Evolutionary conservation across 2,113 vertebrate species (phyloP).

Genomic region (Chrysemys picta): DNA sequence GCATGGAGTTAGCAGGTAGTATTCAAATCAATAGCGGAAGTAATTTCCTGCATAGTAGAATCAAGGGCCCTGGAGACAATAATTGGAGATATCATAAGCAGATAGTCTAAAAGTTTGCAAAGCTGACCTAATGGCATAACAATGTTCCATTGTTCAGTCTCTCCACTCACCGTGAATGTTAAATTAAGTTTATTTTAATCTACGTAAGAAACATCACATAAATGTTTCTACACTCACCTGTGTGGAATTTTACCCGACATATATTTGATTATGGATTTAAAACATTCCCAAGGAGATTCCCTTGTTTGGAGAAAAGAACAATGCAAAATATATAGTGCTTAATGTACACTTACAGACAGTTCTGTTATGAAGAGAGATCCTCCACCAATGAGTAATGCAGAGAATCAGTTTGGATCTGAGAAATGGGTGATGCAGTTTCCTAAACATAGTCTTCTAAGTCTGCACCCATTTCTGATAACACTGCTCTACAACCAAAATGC

Average conservation of each 20-base stretch:
- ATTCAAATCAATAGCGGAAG: neutral
- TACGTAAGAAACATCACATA: neutral
- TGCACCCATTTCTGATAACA: neutral
- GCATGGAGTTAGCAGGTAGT: neutral
- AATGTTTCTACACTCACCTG: neutral
- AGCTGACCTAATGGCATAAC: neutral
- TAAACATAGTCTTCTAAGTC: neutral
- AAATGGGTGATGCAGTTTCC: neutral
- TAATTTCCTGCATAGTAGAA: neutral
- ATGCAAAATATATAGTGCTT: neutral
- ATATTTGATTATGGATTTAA: neutral
- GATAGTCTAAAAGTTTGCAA: neutral
- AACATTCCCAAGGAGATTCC: neutral
- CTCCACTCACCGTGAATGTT: neutral
- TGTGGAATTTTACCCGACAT: neutral
- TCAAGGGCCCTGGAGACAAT: neutral
- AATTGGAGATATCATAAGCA: neutral
- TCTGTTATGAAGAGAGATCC: neutral
- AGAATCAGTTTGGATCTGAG: neutral
- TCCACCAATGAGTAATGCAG: neutral
- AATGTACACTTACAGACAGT: accelerated
- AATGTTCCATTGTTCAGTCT: neutral
- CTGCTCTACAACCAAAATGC: too few relatives aligned
- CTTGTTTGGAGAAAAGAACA: neutral
- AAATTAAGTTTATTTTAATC: neutral